phyloP scores from a whole-genome alignment of 2,797 vertebrate species.

The Xenops minutus region DNA sequence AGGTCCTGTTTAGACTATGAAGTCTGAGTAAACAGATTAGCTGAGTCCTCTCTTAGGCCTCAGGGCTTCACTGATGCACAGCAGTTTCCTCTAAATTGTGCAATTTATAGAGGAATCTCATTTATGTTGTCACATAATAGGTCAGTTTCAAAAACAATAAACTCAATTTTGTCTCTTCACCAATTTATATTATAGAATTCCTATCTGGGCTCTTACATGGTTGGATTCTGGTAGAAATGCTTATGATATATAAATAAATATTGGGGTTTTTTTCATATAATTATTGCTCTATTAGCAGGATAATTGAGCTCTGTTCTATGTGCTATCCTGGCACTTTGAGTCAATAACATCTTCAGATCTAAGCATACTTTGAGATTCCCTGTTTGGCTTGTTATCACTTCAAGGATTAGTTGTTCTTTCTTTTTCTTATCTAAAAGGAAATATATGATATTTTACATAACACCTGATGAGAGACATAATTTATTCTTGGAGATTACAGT shows the following conservation, averaged over 20 bases:
- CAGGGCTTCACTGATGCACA: background rate
- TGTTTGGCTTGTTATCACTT: background rate
- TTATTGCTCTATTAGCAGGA: background rate
- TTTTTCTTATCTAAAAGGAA: slow-evolving; percentile 18
- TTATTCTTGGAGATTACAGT: slow-evolving; percentile 8
- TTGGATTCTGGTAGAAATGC: background rate
- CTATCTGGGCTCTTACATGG: background rate
- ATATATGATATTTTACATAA: background rate
- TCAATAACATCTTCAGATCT: background rate
- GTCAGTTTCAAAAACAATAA: background rate
- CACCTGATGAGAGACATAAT: background rate
- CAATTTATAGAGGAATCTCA: background rate
- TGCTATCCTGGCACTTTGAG: background rate
- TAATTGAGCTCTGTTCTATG: background rate
- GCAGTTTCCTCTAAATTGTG: background rate
- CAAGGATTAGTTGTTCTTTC: background rate
- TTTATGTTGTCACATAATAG: background rate
- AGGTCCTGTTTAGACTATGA: background rate
- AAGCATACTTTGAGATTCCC: background rate
- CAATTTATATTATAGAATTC: background rate
- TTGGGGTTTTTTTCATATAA: background rate
- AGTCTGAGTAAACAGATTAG: background rate
- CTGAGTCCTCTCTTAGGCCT: background rate
- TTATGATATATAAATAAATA: background rate
- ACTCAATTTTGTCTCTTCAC: background rate